Conservation (phyloP, 2,888 invertebrate genomes). For the Cartodere bifasciata region DNA sequence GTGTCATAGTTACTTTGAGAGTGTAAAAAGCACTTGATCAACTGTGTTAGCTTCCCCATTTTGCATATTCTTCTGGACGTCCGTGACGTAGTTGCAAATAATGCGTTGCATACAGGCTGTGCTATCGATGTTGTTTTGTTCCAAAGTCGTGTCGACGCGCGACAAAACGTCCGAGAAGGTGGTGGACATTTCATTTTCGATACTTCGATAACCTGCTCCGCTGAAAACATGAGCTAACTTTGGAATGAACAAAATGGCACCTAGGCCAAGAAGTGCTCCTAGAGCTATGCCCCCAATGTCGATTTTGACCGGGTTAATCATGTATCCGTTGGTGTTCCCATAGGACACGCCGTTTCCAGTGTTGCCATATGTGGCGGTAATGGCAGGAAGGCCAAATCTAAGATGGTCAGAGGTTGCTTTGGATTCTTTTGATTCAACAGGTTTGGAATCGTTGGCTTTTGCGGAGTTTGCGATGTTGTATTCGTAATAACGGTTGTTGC, state of each 20-base stretch:
- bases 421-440: constrained; percentile 25
- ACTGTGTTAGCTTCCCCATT: constrained; percentile 50
- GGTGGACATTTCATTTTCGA: constrained; percentile 36
- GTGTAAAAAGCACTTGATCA: constrained; percentile 46
- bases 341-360: constrained; percentile 32
- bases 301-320: constrained; percentile 64
- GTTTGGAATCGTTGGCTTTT: constrained; percentile 16
- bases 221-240: constrained; percentile 63
- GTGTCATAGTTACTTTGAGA: constrained; percentile 44
- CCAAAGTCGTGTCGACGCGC: constrained; percentile 51
- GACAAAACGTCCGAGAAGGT: constrained; percentile 47
- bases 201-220: constrained; percentile 56
- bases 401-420: constrained; percentile 31
- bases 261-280: constrained; percentile 69
- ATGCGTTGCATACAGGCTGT: constrained; percentile 57
- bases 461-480: constrained; percentile 19
- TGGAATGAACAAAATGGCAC: constrained; percentile 66
- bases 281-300: constrained; percentile 71
- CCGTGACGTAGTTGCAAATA: constrained; percentile 59
- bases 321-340: constrained; percentile 32
- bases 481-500: constrained; percentile 29
- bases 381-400: constrained; percentile 35
- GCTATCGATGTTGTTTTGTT: constrained; percentile 58
- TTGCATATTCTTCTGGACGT: constrained; percentile 51
- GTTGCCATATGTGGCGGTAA: constrained; percentile 39